Base-by-base conservation (phyloP, 37 sponge, comb jelly and placozoan species). In the Halisarca cf. caerulea region DNA sequence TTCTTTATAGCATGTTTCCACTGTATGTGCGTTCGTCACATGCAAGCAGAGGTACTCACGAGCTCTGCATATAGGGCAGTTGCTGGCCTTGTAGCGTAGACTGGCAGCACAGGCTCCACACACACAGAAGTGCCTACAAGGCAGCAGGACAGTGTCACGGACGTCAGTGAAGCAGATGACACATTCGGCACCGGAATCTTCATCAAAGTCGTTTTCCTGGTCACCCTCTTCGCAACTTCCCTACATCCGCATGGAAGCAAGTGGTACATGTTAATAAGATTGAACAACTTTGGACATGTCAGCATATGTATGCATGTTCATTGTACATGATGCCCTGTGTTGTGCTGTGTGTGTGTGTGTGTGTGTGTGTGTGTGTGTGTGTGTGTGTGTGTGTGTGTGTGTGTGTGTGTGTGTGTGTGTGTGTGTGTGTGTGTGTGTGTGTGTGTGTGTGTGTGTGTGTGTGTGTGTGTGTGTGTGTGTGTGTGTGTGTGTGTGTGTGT, bases 51-150 rank as follows among this genome's bases (percentile, higher is more conserved):
- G 51, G 18, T 21, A 82, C 95, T 94, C 58, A 94, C 95, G 96
- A 47, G 87, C 82, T 79, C 96, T 66, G 80, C 96, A 95, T 18
- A 95, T 88, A 33, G 96, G 96, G 74, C 96, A 95, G 62, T 92
- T 95, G 88, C 88, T 95, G 37, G 96, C 86, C 44, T 87, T 86
- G 59, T 87, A 91, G 21, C 96, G 80, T n/a, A 95, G 86, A 39
- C 79, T 83, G 0, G 38, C 86, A 62, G 96, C 96, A 85, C 96
- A 95, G 30, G 57, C 47, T 37, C 43, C 43, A 43, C 96, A 95
- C 42, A 95, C 66, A 85, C 96, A 92, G 60, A 92, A 89, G 82
- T 95, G 96, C 38, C 93, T 74, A 59, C 96, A 95, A 38, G 96
- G 96, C 45, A 95, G 80, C 32, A 95, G 83, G 15, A 95, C 30